Base-by-base conservation (phyloP, 1,140 invertebrate species). In the Bombus vancouverensis region DNA sequence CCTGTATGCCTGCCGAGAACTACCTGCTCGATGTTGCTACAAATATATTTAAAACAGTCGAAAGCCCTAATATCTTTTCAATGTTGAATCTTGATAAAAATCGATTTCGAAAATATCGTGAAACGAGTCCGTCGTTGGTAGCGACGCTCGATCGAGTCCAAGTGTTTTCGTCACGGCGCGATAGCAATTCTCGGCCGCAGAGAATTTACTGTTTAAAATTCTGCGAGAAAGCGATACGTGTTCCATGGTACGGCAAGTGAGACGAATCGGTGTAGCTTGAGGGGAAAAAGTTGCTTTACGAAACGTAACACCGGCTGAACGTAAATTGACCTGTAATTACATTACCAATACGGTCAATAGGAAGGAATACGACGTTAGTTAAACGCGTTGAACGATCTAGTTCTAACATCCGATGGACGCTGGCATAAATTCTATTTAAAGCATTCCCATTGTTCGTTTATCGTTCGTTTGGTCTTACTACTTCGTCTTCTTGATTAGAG, bases 311-410 rank as follows among this genome's bases (percentile, higher is more conserved):
- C 57, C 57, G 8, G 6, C 32, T 10, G 42, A 37, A 34, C 32
- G 70, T 73, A 62, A 74, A 75, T 74, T n/a, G 71, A 74, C 57
- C 53, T 34, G 81, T 75, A 83, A 83, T 83, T 83, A 75, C 66
- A 83, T 83, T 83, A 66, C 62, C 28, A 28, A 15, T 15, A 32
- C 18, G 34, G 32, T 15, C 42, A 65, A 74, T 47, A n/a, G 9
- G 44, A 39, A 37, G 13, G 28, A 66, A 34, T n/a, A 5, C 4
- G 32, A 13, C 32, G 25, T 13, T 57, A 8, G 37, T n/a, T 39
- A 39, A 37, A 72, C 47, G 53, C 9, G 8, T 37, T 8, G 34
- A 71, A 81, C 39, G 25, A 44, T 59, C 8, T 5, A 6, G 34
- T 10, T 42, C 72, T 44, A 74, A 25, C 72, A 32, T 42, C 13